Evolutionary conservation across 2,888 invertebrate genomes (phyloP).

Genomic region (Microdon myrmicae): DNA sequence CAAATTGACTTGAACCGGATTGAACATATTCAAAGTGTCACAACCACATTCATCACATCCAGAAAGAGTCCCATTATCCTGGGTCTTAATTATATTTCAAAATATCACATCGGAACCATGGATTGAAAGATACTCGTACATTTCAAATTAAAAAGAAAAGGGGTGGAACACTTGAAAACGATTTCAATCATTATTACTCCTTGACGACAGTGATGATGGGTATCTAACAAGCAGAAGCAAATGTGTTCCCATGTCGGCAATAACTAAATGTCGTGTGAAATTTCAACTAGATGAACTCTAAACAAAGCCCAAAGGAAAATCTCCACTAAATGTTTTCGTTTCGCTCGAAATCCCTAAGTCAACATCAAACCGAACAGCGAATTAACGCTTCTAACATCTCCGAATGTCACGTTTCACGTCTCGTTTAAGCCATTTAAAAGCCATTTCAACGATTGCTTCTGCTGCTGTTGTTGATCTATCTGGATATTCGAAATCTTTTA

Average conservation of each 20-base stretch:
- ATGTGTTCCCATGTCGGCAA: slow-evolving; percentile 5
- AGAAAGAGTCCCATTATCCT: too few relatives aligned
- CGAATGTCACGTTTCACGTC: slow-evolving; percentile 41
- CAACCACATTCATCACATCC: too few relatives aligned
- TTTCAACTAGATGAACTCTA: slow-evolving; percentile 6
- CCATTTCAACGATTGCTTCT: slow-evolving; percentile 34
- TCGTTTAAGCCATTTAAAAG: slow-evolving; percentile 47
- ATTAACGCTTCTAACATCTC: slow-evolving; percentile 25
- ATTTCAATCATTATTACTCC: too few relatives aligned
- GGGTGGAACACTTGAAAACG: too few relatives aligned
- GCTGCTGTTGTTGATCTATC: too few relatives aligned
- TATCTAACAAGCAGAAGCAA: slow-evolving; percentile 49
- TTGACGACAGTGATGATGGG: slow-evolving; percentile 47
- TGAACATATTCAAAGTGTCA: too few relatives aligned
- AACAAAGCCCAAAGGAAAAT: not conserved
- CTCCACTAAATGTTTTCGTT: slow-evolving; percentile 40
- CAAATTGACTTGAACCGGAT: too few relatives aligned
- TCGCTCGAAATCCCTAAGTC: slow-evolving; percentile 14
- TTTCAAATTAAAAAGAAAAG: too few relatives aligned
- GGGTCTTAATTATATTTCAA: too few relatives aligned
- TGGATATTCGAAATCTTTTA: slow-evolving; percentile 49
- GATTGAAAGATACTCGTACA: too few relatives aligned
- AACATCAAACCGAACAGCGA: slow-evolving; percentile 4
- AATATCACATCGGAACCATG: too few relatives aligned
- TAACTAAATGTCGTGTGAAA: slow-evolving; percentile 35